Base-by-base conservation (phyloP, 2,888 invertebrate species). In the Archaeoteleia sp. region DNA sequence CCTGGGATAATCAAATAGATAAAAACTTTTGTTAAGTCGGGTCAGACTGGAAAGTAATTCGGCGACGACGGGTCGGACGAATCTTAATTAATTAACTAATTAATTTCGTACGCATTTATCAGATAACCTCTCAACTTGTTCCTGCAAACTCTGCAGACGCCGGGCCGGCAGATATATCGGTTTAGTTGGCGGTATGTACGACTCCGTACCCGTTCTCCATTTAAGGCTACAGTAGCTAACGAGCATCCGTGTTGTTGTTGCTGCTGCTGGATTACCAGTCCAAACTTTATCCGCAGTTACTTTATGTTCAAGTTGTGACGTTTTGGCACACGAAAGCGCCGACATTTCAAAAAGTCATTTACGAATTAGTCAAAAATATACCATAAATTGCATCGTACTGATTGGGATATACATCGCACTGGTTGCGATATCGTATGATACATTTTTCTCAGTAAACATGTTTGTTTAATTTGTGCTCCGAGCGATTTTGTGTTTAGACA, bases 51-150 rank as follows among this genome's bases (percentile, higher is more conserved):
- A 57, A 62, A 66, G 61, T 48, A 57, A 58, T 58, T 62, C 46
- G 55, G 25, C 55, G 61, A 49, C 54, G 46, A 61, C 54, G 46
- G 54, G 49, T 46, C 66, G 49, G 40, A 71, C 72, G 72, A 76
- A 76, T 78, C 75, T 78, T 73, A 77, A 79, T 73, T 77, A 76
- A 76, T 82, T 78, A 79, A 78, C 75, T 80, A 82, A 82, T 80
- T 78, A 79, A 81, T 78, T 79, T 74, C 58, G 69, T 61, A 72
- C 67, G 67, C 74, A 74, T 77, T 81, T 77, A 78, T 81, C 81
- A 74, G 78, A 79, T 80, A 71, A 74, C 74, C 74, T 69, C 53
- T 67, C 55, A 67, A 68, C 68, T 57, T 66, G 65, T 61, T 46
- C 43, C 39, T 37, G 54, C 68, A 73, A 80, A 79, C 75, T 78